Percentiles rank a stretch among this genome's conserved stretches.
Conservation (phyloP, 2,797 vertebrate genomes). For the Syndactyla subalaris region DNA sequence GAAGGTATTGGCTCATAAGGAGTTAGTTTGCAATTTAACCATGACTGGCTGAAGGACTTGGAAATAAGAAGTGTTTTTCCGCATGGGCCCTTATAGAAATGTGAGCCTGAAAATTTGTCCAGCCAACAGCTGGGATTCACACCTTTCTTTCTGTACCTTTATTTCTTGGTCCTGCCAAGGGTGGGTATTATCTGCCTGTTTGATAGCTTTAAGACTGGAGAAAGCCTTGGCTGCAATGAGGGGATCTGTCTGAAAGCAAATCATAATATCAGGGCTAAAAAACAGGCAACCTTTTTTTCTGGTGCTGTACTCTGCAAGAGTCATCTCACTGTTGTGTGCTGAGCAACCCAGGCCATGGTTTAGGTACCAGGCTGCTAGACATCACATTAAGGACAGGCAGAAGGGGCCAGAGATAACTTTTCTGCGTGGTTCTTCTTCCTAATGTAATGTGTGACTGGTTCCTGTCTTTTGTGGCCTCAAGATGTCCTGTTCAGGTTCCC, state of each 20-base stretch:
- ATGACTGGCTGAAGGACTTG: conserved; percentile 33
- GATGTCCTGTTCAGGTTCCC: not conserved
- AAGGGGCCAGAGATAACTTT: not conserved
- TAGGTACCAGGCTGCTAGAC: not conserved
- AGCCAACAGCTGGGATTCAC: not conserved
- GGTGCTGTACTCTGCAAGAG: not conserved
- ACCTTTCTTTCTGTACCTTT: conserved; percentile 18
- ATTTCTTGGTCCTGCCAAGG: not conserved
- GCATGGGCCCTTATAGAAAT: not conserved
- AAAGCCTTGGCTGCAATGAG: not conserved
- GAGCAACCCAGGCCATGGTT: not conserved
- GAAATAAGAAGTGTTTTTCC: conserved; percentile 53
- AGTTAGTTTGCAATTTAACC: conserved; percentile 45
- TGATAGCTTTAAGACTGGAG: not conserved
- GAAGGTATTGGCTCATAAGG: conserved; percentile 16
- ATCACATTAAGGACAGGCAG: not conserved
- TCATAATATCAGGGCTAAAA: not conserved
- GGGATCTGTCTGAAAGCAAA: not conserved
- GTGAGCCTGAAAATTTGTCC: not conserved
- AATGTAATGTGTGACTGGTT: not conserved
- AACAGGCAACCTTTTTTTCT: not conserved
- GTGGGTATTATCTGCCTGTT: not conserved
- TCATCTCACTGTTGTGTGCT: accelerated
- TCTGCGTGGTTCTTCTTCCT: not conserved
- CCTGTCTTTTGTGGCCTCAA: not conserved